phyloP scores from a whole-genome alignment of 2,888 invertebrate species.

The Pediacus dermestoides region DNA sequence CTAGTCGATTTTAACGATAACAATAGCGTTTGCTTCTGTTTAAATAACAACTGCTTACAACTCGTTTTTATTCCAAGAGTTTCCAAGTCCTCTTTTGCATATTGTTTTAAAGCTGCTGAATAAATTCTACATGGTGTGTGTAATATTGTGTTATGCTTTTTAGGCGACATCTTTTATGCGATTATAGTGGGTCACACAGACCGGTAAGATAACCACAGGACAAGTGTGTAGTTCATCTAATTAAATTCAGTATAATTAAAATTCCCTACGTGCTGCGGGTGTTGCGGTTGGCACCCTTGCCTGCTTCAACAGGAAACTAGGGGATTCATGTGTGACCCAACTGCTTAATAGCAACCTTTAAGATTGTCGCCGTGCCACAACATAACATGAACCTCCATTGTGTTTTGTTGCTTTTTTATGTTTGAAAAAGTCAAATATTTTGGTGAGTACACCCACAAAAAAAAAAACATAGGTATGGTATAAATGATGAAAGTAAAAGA shows the following conservation, averaged over 20 bases:
- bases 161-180: conserved; percentile 1
- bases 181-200: not conserved
- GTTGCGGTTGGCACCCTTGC: conserved; percentile 24
- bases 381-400: conserved; percentile 10
- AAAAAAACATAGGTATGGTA: too few relatives aligned
- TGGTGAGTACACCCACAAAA: too few relatives aligned
- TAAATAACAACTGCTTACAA: too few relatives aligned
- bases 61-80: too few relatives aligned
- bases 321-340: conserved; percentile 24
- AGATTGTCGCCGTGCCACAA: conserved; percentile 17
- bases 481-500: too few relatives aligned
- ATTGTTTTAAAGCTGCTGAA: too few relatives aligned
- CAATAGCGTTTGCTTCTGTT: conserved; percentile 2
- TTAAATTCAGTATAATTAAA: conserved; percentile 17
- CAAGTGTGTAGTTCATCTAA: conserved; percentile 18
- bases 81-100: too few relatives aligned
- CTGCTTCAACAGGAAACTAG: conserved; percentile 17
- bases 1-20: not conserved
- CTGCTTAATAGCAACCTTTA: conserved; percentile 20
- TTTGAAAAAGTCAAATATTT: too few relatives aligned
- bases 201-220: conserved; percentile 14
- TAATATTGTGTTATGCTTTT: conserved; percentile 1
- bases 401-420: too few relatives aligned
- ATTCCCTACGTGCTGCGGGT: conserved; percentile 18
- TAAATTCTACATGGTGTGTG: too few relatives aligned